A percentile compares a stretch with the other conserved stretches of the same genome.
Conservation (phyloP, 2,797 vertebrate genomes). For the Notolepis coatsorum region DNA sequence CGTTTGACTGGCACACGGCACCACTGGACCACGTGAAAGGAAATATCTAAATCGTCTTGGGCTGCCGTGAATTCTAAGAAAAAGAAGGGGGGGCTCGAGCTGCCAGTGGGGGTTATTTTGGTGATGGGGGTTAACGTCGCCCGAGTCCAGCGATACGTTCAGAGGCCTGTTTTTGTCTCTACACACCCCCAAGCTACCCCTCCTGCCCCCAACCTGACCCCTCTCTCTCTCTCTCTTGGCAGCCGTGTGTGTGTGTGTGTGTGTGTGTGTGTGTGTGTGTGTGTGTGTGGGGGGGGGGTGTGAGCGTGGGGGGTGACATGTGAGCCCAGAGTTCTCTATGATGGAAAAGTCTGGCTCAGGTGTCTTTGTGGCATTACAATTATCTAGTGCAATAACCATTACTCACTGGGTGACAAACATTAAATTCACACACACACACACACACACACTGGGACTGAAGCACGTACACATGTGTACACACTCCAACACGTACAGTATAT, state of each 20-base stretch:
- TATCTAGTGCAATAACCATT: conserved; percentile 64
- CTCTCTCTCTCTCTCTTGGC: conserved; percentile 19
- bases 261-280: conserved; percentile 59
- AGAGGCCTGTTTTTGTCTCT: conserved; percentile 47
- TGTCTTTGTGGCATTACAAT: conserved; percentile 63
- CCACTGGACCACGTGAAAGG: conserved; percentile 42
- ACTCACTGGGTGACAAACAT: conserved; percentile 57
- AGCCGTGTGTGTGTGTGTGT: conserved; percentile 59
- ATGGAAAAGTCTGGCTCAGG: conserved; percentile 68
- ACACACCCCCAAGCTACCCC: conserved; percentile 31
- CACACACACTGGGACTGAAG: not conserved
- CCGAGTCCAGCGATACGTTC: conserved; percentile 29
- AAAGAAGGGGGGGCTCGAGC: conserved; percentile 33
- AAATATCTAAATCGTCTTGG: conserved; percentile 36
- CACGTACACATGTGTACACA: conserved; percentile 8
- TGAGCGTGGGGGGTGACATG: conserved; percentile 56
- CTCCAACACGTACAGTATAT: conserved; percentile 5
- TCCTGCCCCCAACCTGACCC: not conserved
- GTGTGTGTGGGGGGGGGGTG: conserved; percentile 56
- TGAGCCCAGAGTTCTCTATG: conserved; percentile 48
- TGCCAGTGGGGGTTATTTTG: conserved; percentile 63
- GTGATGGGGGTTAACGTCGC: conserved; percentile 35
- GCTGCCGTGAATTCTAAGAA: conserved; percentile 50
- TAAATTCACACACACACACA: conserved; percentile 12
- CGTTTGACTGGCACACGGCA: conserved; percentile 49